Conservation (phyloP, 2,113 vertebrate genomes). For the Isichthys henryi region DNA sequence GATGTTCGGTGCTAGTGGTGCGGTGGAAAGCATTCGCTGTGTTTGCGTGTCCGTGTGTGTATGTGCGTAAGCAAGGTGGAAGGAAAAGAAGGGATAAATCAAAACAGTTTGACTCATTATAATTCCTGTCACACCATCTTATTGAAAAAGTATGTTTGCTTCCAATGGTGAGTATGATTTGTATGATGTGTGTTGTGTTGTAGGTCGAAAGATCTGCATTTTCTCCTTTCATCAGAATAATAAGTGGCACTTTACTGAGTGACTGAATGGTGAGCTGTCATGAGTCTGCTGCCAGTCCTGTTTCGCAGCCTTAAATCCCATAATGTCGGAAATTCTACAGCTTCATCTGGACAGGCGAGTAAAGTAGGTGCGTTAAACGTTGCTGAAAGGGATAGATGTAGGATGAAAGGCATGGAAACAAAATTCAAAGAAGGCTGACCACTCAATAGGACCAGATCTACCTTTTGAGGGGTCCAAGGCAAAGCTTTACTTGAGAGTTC, state of each 20-base stretch:
- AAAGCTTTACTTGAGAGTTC: not conserved
- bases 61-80: not conserved
- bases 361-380: not conserved
- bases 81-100: slow-evolving; percentile 12
- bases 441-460: not conserved
- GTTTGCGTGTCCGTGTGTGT: not conserved
- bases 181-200: not conserved
- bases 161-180: not conserved
- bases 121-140: not conserved
- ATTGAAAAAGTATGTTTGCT: not conserved
- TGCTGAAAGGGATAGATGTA: not conserved
- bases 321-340: not conserved
- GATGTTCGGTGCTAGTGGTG: slow-evolving; percentile 56
- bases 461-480: not conserved
- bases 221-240: not conserved
- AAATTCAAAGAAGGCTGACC: not conserved
- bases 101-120: slow-evolving; percentile 3
- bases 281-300: not conserved
- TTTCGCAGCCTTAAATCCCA: not conserved
- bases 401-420: not conserved
- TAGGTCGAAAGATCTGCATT: not conserved
- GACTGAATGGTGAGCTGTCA: not conserved
- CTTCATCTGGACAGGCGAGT: not conserved
- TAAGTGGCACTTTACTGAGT: not conserved
- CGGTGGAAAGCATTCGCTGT: not conserved